Conservation (phyloP, 2,113 vertebrate genomes). For the Aspiorhynchus laticeps region DNA sequence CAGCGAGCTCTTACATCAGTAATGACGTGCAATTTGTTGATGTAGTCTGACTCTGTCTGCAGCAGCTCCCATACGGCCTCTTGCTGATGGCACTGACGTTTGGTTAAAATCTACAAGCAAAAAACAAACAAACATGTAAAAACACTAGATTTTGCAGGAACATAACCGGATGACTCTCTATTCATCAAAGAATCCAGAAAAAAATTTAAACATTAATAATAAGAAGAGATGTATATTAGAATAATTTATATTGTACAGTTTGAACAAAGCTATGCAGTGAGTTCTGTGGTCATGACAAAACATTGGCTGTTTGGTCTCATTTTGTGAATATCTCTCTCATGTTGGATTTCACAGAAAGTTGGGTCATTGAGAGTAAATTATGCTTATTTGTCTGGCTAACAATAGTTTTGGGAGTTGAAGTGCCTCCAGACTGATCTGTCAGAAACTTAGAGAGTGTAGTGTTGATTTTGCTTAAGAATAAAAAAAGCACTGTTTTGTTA, state of each 20-base stretch:
- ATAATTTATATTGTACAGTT: background rate
- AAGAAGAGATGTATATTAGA: background rate
- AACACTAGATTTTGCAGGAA: background rate
- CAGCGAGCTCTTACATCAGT: conserved; percentile 83
- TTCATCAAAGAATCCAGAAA: background rate
- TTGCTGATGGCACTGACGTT: conserved; percentile 93
- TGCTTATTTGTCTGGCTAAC: background rate
- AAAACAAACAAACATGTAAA: background rate
- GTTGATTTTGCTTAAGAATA: background rate
- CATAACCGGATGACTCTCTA: too few relatives aligned
- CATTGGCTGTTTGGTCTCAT: background rate
- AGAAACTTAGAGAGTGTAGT: background rate
- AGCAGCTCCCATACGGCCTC: conserved; percentile 97
- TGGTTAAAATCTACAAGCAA: conserved; percentile 78
- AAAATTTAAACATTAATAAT: background rate
- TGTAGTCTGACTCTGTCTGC: conserved; percentile 92
- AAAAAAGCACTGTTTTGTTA: background rate
- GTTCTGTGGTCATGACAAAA: background rate
- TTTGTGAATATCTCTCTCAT: background rate
- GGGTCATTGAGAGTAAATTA: background rate
- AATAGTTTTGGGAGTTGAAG: background rate
- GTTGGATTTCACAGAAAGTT: background rate
- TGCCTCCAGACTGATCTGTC: background rate
- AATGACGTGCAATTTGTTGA: conserved; percentile 91
- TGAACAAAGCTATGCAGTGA: background rate